phyloP scores from a whole-genome alignment of 2,113 vertebrate species.

The Phasianus colchicus region DNA sequence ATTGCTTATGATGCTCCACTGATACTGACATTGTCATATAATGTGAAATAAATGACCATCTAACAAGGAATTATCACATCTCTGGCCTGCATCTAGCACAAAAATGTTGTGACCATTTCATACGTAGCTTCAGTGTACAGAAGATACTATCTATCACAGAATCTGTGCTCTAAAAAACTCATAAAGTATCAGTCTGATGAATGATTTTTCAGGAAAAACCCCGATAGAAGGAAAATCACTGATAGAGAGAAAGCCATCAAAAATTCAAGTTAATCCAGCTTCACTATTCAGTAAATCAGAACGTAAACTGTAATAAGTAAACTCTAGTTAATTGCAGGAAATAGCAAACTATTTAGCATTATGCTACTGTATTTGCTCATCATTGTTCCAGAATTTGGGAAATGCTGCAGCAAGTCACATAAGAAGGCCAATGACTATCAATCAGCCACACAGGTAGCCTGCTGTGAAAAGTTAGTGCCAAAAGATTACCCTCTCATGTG shows the following conservation, averaged over 20 bases:
- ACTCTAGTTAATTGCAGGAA: neutral
- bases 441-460: conserved; percentile 20
- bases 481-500: conserved; percentile 12
- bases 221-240: neutral
- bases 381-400: neutral
- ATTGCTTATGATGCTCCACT: conserved; percentile 8
- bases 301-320: neutral
- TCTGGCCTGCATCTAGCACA: neutral
- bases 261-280: neutral
- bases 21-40: neutral
- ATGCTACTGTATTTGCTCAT: neutral
- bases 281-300: neutral
- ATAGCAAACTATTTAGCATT: neutral
- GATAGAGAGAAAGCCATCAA: neutral
- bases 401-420: neutral
- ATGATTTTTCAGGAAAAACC: neutral
- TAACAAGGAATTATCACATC: neutral
- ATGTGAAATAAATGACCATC: neutral
- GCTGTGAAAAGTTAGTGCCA: conserved; percentile 51
- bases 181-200: neutral
- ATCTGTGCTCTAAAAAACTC: neutral
- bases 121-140: neutral
- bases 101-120: neutral
- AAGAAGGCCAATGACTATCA: neutral
- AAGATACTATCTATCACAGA: neutral